Percentiles rank a stretch among this genome's conserved stretches.
phyloP scores from a whole-genome alignment of 1,140 invertebrate genomes.

The Drosophila sp. region DNA sequence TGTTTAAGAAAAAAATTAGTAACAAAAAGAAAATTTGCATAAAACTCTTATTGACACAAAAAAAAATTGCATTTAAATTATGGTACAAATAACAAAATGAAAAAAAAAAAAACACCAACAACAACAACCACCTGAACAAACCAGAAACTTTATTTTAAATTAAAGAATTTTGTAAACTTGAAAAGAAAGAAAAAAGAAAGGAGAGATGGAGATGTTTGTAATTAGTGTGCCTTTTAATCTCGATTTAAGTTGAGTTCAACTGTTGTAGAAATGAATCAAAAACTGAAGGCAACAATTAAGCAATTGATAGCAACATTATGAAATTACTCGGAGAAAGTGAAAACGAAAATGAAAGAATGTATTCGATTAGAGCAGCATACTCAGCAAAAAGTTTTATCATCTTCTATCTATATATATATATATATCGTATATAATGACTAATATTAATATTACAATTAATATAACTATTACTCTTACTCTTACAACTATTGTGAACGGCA shows the following conservation, averaged over 20 bases:
- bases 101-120: conserved; percentile 13
- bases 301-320: conserved; percentile 34
- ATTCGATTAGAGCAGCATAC: conserved; percentile 55
- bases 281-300: conserved; percentile 20
- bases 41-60: conserved; percentile 26
- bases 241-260: conserved; percentile 29
- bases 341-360: not conserved
- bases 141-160: conserved; percentile 62
- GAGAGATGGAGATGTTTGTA: conserved; percentile 30
- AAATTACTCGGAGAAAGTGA: conserved; percentile 52
- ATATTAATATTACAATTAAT: conserved; percentile 24
- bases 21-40: conserved; percentile 20
- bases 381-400: conserved; percentile 40
- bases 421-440: conserved; percentile 23
- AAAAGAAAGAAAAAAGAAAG: conserved; percentile 29
- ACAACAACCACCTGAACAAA: conserved; percentile 7
- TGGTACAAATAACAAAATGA: conserved; percentile 62
- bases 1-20: conserved; percentile 27
- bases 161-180: conserved; percentile 62
- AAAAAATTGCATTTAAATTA: conserved; percentile 75
- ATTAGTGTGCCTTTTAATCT: conserved; percentile 64
- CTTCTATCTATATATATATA: conserved; percentile 24
- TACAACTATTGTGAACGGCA: conserved; percentile 61
- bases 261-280: conserved; percentile 35
- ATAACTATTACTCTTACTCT: conserved; percentile 35